Conservation (phyloP, 2,797 vertebrate species). For the Capromys pilorides region DNA sequence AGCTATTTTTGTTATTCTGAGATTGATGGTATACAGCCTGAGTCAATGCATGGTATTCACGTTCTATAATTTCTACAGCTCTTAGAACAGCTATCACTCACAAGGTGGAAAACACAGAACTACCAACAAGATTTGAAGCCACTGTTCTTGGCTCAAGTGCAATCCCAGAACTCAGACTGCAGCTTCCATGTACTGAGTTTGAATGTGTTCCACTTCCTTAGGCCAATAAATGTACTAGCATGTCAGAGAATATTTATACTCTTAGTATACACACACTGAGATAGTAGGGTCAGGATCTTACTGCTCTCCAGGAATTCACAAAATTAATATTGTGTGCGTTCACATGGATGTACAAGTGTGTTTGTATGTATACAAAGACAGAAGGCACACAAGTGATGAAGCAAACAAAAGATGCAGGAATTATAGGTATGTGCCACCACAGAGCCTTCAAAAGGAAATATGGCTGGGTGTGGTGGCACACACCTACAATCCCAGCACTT, state of each 20-base stretch:
- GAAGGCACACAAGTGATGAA: not conserved
- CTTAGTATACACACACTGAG: not conserved
- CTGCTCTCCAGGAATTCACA: not conserved
- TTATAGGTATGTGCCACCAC: too few relatives aligned
- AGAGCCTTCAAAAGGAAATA: too few relatives aligned
- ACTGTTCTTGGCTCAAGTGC: not conserved
- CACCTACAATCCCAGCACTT: too few relatives aligned
- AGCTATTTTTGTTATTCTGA: not conserved
- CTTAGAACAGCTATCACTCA: not conserved
- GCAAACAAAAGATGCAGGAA: not conserved
- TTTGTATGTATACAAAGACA: not conserved
- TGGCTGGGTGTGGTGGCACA: too few relatives aligned
- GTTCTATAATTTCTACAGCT: fast-evolving
- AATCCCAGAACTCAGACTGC: not conserved
- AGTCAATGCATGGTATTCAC: not conserved
- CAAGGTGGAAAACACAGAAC: not conserved
- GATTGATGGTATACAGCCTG: fast-evolving
- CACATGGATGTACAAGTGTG: not conserved
- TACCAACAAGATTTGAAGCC: not conserved
- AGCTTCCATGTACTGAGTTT: fast-evolving
- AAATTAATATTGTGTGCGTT: not conserved
- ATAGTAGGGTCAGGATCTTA: not conserved
- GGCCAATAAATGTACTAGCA: too few relatives aligned
- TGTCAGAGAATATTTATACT: not conserved
- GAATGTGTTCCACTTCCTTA: fast-evolving